Evolutionary conservation across 2,888 invertebrate species (phyloP), one percentile per base, ranked within the genome.

Genomic region (Pristionchus entomophagus): DNA sequence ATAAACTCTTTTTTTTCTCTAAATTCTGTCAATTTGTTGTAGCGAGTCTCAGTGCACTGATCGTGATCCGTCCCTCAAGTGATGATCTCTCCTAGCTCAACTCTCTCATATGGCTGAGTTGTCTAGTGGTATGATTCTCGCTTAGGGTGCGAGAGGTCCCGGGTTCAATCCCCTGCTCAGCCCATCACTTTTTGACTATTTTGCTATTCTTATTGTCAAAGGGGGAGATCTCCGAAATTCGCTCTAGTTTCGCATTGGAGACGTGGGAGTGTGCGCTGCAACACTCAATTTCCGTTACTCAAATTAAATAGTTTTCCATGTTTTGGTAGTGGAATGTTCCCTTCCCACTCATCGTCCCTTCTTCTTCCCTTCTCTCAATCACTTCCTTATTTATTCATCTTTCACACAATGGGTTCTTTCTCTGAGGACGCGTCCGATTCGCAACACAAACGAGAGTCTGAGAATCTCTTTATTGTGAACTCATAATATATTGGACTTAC

Each of bases 101-200:
- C 14, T 45, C 45, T 45, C 45, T 6, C 14, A 10, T 6, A 10
- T 32, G 86, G 86, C 80, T 80, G 86, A 89, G 88, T 91, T 91
- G 91, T 91, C 91, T 91, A 91, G 91, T 89, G 91, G 91, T 91
- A 91, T 91, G 91, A 91, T 91, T 91, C 91, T 91, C 91, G 91
- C 91, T 91, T 91, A 89, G 91, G 91, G 91, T 91, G 91, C 91
- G 91, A 91, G 91, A 91, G 91, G 91, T 88, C 91, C 91, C 90
- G 91, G 91, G 91, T 91, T 91, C 91, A 87, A 90, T 90, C 90
- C 90, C 90, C 90, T 88, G 89, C 88, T 89, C 84, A 84, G 69
- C 69, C 84, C 84, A 59, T 69, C 19, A 69, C 65, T 69, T 26
- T 56, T 14, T 56, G 26, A 29, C 59, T 59, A 26, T 12, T 29